Evolutionary conservation across 1,140 invertebrate species (phyloP), one percentile per base, ranked within the genome.

Genomic region (Bombus terrestris): DNA sequence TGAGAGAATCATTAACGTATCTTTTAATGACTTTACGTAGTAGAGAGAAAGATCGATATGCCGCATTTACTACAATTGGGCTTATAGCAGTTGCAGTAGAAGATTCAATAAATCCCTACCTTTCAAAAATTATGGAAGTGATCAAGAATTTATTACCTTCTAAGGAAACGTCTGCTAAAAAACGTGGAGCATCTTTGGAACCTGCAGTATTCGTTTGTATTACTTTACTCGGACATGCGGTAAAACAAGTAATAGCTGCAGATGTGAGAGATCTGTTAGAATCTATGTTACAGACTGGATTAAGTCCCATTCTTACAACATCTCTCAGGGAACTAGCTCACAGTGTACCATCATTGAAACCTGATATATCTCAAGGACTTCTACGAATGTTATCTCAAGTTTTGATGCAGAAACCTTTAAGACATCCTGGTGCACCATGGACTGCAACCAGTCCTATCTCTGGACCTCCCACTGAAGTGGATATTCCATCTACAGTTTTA

Each of bases 181-280:
- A 97, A 88, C 96, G 97, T 80, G 94, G 96, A 22, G 95, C 95
- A 72, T 90, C 94, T 1, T 96, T 98, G 32, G 99, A 99, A 91
- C 98, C 98, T 1, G 97, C 98, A 1, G 97, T 99, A 43, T 99
- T 99, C 95, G 97, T 98, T 25, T 99, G 99, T 92, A 97, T 99
- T n/a, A 99, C 98, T 57, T 96, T 99, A 83, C 93, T 99, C 2
- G 98, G 98, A 1, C 97, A 98, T 93, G 98, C 99, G 18, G 97
- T 99, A 0, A 97, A 97, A 86, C 96, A 97, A 62, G 95, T 96
- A 22, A 97, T 98, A 87, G 96, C 96, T 6, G 94, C 95, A 76
- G 98, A 99, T 92, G 97, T 99, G 0, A 96, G 96, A 81, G 98
- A 98, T 72, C 95, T 99, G 22, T 94, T 99, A 22, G 98, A 99